Percentiles rank a stretch among this genome's conserved stretches.
Conservation (phyloP, 2,113 vertebrate species). For the Caretta caretta region DNA sequence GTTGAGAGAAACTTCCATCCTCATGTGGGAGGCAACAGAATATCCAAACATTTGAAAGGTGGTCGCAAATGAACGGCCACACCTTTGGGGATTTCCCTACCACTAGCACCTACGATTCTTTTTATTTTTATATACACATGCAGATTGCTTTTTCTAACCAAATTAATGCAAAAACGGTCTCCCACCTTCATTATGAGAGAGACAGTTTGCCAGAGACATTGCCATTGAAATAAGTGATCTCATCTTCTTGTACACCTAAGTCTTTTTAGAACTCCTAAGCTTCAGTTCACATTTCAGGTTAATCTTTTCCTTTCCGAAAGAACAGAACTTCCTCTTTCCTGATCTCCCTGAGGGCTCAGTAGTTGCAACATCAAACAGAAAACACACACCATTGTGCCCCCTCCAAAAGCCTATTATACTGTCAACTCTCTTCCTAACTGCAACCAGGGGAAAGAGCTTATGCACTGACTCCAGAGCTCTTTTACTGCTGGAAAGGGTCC, state of each 20-base stretch:
- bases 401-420: conserved; percentile 80
- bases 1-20: background rate
- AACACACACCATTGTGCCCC: conserved; percentile 74
- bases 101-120: background rate
- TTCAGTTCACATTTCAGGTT: conserved; percentile 81
- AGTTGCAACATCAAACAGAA: conserved; percentile 84
- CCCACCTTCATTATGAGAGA: conserved; percentile 22
- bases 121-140: background rate
- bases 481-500: conserved; percentile 74
- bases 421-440: conserved; percentile 80
- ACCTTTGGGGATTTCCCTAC: background rate
- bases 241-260: conserved; percentile 59
- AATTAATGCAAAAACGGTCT: conserved; percentile 67
- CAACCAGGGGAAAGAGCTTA: conserved; percentile 78
- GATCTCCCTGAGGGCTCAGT: conserved; percentile 75
- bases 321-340: conserved; percentile 80
- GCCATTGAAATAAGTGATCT: conserved; percentile 67
- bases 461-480: conserved; percentile 72
- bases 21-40: background rate
- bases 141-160: conserved; percentile 41
- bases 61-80: background rate
- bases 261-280: conserved; percentile 69
- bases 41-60: background rate
- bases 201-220: conserved; percentile 57
- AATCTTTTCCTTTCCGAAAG: conserved; percentile 82